Percentiles rank a stretch among this genome's conserved stretches.
These are phyloP conservation scores for Apostichopus japonicus DNA, from an alignment of 35 echinoderm and acorn worm genomes.

Conservation along the genomic window DNA sequence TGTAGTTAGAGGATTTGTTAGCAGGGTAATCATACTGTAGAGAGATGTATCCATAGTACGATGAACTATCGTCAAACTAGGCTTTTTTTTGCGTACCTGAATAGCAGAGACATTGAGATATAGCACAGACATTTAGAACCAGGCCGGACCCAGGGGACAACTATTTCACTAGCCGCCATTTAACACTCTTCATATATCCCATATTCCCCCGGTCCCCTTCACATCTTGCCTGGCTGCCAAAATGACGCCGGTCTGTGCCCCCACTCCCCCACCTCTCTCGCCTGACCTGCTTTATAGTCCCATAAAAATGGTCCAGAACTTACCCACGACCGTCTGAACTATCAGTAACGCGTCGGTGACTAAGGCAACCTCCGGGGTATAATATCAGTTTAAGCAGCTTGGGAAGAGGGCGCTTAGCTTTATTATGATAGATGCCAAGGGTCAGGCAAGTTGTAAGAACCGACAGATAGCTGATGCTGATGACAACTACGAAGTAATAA, in stretches of 20 bases:
- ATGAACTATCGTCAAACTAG: too few relatives aligned
- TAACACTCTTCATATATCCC: too few relatives aligned
- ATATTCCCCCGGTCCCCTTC: too few relatives aligned
- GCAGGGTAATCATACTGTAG: too few relatives aligned
- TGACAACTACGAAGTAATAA: neutral
- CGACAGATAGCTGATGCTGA: neutral
- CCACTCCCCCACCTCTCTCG: neutral
- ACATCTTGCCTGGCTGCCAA: too few relatives aligned
- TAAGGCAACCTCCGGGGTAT: neutral
- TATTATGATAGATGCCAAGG: neutral
- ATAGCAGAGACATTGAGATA: too few relatives aligned
- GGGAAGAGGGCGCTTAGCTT: neutral
- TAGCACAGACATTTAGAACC: too few relatives aligned
- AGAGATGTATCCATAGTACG: too few relatives aligned
- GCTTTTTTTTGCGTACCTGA: too few relatives aligned
- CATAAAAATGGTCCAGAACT: neutral
- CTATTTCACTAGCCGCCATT: too few relatives aligned
- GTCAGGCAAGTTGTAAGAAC: neutral
- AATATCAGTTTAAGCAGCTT: neutral
- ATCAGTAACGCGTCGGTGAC: neutral
- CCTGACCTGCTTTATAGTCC: neutral
- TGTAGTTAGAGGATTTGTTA: too few relatives aligned
- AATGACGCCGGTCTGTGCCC: neutral
- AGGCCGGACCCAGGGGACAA: too few relatives aligned
- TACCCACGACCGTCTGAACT: neutral